Evolutionary conservation across 2,888 invertebrate genomes (phyloP), one percentile per base, ranked within the genome.

Genomic region (Idaea aversata): DNA sequence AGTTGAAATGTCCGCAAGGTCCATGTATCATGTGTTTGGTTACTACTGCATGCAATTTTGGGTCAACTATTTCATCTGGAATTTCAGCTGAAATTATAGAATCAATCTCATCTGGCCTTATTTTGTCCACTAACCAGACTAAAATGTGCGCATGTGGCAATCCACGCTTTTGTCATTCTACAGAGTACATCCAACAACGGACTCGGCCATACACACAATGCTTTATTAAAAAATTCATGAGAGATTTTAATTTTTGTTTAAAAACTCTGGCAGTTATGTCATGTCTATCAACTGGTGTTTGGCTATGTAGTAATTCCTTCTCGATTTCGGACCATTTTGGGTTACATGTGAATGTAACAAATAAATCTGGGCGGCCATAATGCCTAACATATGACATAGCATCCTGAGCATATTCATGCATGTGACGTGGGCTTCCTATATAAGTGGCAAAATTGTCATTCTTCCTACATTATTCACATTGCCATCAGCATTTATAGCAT

Each of bases 311-410:
- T 15, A 67, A 5, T 57, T 60, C n/a, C 10, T 34, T 38, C 13
- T 57, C 13, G 4, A 67, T 64, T 57, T 67, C 64, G 3, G 15
- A 36, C 63, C 65, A 66, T 4, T 34, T 0, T 36, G 67, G 63
- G 34, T 67, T 63, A n/a, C 61, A 65, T 16, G 63, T 65, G 10
- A 57, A 72, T 58, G 74, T 74, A n/a, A 74, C 70, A 57, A 75
- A 74, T 6, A 74, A 63, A 68, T 79, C 77, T 70, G 77, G 69
- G 38, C 66, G 67, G 4, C 81, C 79, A 72, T 80, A 78, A 69
- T 78, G 67, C 16, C 80, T 75, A 25, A 83, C 80, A 72, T 79
- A 80, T 1, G 78, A 67, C 77, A 81, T 73, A 1, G 73, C 74
- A 67, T 77, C 75, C 66, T 77, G 75, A 63, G 75, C 68, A 16